Conservation (phyloP, 1,140 invertebrate species). For the Homarus americanus region DNA sequence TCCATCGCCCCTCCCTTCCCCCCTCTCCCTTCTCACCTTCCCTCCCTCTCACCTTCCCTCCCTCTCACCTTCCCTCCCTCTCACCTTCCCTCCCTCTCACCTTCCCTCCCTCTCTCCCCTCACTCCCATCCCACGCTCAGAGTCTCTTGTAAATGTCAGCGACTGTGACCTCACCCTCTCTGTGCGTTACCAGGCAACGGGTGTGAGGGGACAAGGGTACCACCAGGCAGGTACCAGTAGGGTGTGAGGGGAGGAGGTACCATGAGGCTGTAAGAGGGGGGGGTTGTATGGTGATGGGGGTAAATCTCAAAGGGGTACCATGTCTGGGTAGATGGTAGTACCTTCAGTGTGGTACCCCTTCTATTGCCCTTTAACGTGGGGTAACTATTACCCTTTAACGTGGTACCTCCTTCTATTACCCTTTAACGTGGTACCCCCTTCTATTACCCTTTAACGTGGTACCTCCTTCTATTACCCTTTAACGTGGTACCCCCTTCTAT, state of each 20-base stretch:
- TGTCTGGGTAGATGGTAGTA: not conserved
- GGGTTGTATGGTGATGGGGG: no score
- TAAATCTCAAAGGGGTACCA: no score
- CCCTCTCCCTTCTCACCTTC: not conserved
- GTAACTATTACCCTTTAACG: no score
- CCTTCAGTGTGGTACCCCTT: not conserved
- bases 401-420: no score
- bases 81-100: not conserved
- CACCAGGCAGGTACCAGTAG: not conserved
- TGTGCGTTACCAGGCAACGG: constrained; percentile 33
- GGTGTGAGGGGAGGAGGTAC: not conserved
- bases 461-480: no score
- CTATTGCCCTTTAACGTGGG: no score
- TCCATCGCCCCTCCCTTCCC: not conserved
- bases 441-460: no score
- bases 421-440: no score
- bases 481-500: no score
- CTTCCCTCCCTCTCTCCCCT: not conserved
- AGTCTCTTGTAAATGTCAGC: constrained; percentile 23
- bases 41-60: not conserved
- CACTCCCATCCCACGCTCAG: not conserved
- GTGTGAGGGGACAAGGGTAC: not conserved
- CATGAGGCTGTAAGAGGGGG: no score
- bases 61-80: not conserved
- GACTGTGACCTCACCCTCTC: constrained; percentile 12